A percentile compares a stretch with the other conserved stretches of the same genome.
These are phyloP conservation scores for Lithophane socia DNA, from an alignment of 2,888 invertebrate species.

Conservation along the genomic window DNA sequence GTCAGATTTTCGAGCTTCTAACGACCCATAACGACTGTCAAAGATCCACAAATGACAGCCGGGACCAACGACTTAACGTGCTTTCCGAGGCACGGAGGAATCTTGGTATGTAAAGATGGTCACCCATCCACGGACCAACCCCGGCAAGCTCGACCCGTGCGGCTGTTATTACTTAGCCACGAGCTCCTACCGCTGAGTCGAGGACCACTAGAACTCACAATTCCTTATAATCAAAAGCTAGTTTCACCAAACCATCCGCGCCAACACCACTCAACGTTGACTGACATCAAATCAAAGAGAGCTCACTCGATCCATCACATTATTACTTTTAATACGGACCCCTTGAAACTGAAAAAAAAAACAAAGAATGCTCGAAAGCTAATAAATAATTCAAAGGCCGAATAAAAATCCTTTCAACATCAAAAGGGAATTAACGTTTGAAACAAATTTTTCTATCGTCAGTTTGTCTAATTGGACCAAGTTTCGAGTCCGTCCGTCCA, in stretches of 20 bases:
- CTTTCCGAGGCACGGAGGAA: too few relatives aligned
- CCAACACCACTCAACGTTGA: conserved; percentile 24
- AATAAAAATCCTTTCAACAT: conserved; percentile 65
- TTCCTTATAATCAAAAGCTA: conserved; percentile 1
- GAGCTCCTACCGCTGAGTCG: neutral
- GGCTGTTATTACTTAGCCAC: too few relatives aligned
- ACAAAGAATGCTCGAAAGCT: conserved; percentile 61
- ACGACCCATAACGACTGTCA: too few relatives aligned
- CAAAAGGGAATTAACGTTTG: conserved; percentile 63
- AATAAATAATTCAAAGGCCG: conserved; percentile 64
- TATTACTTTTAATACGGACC: conserved; percentile 65
- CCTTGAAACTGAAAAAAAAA: conserved; percentile 54
- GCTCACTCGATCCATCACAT: conserved; percentile 49
- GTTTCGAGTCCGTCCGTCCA: conserved; percentile 71
- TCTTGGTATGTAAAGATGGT: too few relatives aligned
- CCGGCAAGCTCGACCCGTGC: too few relatives aligned
- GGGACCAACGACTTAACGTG: too few relatives aligned
- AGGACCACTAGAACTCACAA: neutral
- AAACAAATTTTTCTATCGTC: conserved; percentile 59
- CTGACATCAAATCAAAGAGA: conserved; percentile 45
- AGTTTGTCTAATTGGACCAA: conserved; percentile 67
- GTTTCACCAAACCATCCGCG: neutral
- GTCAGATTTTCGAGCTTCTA: too few relatives aligned
- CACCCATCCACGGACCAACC: too few relatives aligned
- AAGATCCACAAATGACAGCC: too few relatives aligned